Conservation (phyloP, 2,113 vertebrate genomes). For the Rattus rattus region DNA sequence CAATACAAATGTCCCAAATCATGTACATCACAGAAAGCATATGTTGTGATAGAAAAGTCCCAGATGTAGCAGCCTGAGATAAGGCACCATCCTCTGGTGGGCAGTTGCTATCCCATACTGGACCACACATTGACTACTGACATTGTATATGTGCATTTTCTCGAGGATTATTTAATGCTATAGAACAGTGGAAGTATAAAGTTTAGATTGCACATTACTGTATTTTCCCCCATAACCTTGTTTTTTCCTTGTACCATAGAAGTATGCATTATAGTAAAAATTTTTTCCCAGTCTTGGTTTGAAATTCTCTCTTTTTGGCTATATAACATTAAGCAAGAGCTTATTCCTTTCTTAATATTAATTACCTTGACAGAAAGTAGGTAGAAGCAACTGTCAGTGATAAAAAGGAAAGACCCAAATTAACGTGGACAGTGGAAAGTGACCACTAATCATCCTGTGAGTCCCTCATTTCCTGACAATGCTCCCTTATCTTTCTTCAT, state of each 20-base stretch:
- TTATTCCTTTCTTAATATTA: neutral
- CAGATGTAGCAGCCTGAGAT: neutral
- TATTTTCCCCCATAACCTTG: neutral
- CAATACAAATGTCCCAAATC: no score
- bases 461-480: neutral
- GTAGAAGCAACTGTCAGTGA: neutral
- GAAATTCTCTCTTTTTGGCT: neutral
- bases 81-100: neutral
- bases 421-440: neutral
- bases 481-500: neutral
- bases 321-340: neutral
- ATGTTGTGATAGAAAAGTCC: accelerated
- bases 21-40: neutral
- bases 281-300: neutral
- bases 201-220: neutral
- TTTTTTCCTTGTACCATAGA: neutral
- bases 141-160: neutral
- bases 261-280: neutral
- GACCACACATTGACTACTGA: neutral
- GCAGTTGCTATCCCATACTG: neutral
- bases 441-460: neutral
- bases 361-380: neutral
- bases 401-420: neutral
- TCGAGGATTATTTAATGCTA: neutral
- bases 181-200: accelerated